phyloP scores from a whole-genome alignment of 2,888 invertebrate species.

The Philhelius pedissequus region DNA sequence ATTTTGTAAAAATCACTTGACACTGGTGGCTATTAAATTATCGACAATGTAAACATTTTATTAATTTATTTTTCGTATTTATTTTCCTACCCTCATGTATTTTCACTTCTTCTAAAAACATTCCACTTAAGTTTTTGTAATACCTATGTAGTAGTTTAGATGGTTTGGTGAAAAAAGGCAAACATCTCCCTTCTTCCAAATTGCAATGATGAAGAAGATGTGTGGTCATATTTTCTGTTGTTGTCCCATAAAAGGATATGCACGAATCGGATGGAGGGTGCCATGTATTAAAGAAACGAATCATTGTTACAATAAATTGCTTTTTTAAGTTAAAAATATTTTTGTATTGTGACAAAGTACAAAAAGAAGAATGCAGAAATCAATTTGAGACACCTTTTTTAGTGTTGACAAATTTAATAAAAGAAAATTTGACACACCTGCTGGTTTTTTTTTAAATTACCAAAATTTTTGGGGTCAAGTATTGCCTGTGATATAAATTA shows the following conservation, averaged over 20 bases:
- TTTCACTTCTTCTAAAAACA: background rate
- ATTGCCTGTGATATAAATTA: too few species aligned
- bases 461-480: background rate
- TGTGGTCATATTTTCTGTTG: constrained; percentile 21
- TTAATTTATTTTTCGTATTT: background rate
- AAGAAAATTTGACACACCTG: background rate
- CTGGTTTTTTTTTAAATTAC: background rate
- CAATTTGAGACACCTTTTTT: constrained; percentile 33
- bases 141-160: constrained; percentile 15
- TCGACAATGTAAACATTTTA: constrained; percentile 55
- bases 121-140: constrained; percentile 47
- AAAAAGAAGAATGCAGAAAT: constrained; percentile 34
- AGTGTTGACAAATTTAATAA: constrained; percentile 30
- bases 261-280: background rate
- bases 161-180: constrained; percentile 26
- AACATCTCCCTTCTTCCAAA: background rate
- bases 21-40: constrained; percentile 57
- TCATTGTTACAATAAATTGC: constrained; percentile 52
- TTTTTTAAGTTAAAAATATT: constrained; percentile 24
- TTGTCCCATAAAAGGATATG: background rate
- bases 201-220: background rate
- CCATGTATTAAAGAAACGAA: too few species aligned
- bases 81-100: constrained; percentile 41
- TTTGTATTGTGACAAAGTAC: background rate
- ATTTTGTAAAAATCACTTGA: constrained; percentile 37